These are phyloP conservation scores for Lasioglossum marginatum DNA, from an alignment of 2,888 invertebrate genomes.

Conservation along the genomic window DNA sequence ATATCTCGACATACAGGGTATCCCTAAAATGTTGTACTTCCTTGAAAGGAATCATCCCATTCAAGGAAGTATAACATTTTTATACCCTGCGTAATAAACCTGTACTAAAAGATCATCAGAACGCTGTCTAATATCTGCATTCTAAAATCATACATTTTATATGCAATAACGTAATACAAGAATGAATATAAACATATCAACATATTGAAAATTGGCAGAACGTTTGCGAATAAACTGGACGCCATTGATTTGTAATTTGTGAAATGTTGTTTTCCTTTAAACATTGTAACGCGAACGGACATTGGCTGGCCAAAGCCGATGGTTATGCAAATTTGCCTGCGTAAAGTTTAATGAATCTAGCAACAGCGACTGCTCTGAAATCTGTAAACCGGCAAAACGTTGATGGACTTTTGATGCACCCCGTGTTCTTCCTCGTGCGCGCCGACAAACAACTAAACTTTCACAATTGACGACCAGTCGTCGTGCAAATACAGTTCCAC, in stretches of 20 bases:
- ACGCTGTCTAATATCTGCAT: no score
- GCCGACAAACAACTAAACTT: conserved; percentile 59
- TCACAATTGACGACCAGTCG: conserved; percentile 56
- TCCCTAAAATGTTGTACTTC: no score
- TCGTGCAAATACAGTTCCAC: conserved; percentile 41
- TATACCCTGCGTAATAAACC: no score
- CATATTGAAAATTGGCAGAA: no score
- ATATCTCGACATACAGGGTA: no score
- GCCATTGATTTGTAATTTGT: not conserved
- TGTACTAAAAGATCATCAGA: no score
- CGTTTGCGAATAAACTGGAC: no score
- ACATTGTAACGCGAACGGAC: not conserved
- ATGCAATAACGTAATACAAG: no score
- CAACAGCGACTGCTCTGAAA: not conserved
- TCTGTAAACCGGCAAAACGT: conserved; percentile 2
- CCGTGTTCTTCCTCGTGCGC: conserved; percentile 33
- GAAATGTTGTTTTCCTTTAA: not conserved
- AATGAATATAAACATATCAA: no score
- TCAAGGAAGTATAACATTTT: no score
- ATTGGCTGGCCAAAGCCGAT: not conserved
- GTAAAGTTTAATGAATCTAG: not conserved
- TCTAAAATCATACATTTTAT: no score
- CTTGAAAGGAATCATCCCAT: no score
- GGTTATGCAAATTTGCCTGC: not conserved
- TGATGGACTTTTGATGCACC: conserved; percentile 30